A percentile compares a stretch with the other conserved stretches of the same genome.
Evolutionary conservation across 2,113 vertebrate species (phyloP).

Genomic region (human (Homo sapiens)): DNA sequence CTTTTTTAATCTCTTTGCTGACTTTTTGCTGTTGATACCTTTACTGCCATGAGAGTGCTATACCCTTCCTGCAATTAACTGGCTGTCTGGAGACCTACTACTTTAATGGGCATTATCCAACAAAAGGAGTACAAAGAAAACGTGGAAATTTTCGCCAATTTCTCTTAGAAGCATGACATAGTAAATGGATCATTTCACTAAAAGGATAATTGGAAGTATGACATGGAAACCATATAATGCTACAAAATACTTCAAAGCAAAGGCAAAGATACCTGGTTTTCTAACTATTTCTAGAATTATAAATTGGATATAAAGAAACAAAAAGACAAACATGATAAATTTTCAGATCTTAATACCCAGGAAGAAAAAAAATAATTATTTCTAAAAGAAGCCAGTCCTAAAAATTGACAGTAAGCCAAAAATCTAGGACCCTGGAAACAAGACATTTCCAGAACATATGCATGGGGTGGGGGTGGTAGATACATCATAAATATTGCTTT

Average conservation of each 20-base stretch:
- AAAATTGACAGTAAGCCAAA: not conserved
- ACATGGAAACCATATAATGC: not conserved
- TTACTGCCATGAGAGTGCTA: not conserved
- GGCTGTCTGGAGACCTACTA: not conserved
- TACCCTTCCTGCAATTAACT: not conserved
- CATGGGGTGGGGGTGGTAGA: too few species aligned
- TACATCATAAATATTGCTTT: not conserved
- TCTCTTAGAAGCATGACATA: not conserved
- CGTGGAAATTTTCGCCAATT: conserved; percentile 25
- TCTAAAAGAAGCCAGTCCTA: not conserved
- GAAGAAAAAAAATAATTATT: not conserved
- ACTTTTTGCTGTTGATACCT: not conserved
- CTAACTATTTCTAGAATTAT: not conserved
- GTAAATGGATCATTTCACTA: conserved; percentile 20
- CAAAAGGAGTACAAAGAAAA: not conserved
- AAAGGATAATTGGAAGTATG: conserved; percentile 2
- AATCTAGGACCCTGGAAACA: not conserved
- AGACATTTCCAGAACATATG: not conserved
- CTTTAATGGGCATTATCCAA: not conserved
- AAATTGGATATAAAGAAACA: not conserved
- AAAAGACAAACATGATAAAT: not conserved
- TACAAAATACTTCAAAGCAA: conserved; percentile 29
- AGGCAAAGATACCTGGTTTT: not conserved
- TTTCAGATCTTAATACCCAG: conserved; percentile 30
- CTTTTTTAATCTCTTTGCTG: not conserved